These are phyloP conservation scores for Halcyon leucocephala DNA, from an alignment of 2,797 vertebrate genomes.

Conservation along the genomic window DNA sequence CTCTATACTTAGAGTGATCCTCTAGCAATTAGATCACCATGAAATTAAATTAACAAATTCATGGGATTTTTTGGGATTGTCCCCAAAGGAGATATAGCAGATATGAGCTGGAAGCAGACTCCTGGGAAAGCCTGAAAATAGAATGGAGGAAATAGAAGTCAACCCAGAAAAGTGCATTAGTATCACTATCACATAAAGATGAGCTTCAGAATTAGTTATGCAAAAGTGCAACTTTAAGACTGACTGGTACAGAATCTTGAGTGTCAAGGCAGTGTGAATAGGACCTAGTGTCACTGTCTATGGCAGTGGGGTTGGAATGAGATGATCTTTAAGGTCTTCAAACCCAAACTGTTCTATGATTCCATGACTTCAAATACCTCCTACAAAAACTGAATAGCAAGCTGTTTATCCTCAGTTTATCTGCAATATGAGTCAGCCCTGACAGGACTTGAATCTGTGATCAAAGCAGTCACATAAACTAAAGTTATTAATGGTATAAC, in stretches of 20 bases:
- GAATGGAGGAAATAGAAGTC: neutral
- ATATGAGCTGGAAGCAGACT: neutral
- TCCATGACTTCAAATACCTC: neutral
- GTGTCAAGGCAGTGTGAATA: neutral
- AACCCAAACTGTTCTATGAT: neutral
- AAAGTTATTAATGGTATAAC: neutral
- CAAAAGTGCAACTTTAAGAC: neutral
- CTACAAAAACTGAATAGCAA: neutral
- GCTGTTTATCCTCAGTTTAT: neutral
- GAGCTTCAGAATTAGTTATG: neutral
- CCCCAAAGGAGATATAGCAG: neutral
- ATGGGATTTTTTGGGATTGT: neutral
- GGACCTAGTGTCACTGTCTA: neutral
- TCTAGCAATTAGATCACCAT: neutral
- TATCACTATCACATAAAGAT: neutral
- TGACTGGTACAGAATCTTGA: neutral
- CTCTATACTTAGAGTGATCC: neutral
- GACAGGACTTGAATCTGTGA: neutral
- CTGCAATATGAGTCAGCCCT: neutral
- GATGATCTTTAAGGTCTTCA: neutral
- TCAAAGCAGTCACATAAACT: neutral
- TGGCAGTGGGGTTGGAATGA: neutral
- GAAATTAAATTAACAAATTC: neutral
- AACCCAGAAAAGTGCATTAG: neutral
- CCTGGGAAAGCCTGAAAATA: neutral